phyloP scores from a whole-genome alignment of 2,797 vertebrate species.

The Carcharodon carcharias region DNA sequence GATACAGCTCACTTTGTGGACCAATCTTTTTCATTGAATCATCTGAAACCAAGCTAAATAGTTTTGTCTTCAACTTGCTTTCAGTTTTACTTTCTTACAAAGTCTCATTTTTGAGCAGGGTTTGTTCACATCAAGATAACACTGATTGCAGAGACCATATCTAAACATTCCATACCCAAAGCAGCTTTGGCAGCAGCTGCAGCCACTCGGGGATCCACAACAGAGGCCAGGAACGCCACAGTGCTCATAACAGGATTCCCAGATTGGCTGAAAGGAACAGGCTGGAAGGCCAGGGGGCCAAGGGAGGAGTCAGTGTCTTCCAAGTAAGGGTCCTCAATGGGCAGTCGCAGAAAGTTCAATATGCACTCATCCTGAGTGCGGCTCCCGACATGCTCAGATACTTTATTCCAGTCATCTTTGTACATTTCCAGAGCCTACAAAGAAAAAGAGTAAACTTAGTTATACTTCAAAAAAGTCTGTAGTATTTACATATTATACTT shows the following conservation, averaged over 20 bases:
- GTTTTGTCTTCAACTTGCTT: neutral
- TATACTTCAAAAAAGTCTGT: neutral
- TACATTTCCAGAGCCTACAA: slow-evolving; percentile 90
- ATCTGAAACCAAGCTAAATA: neutral
- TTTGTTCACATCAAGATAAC: neutral
- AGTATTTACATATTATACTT: neutral
- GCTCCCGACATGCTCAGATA: slow-evolving; percentile 90
- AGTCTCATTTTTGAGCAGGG: neutral
- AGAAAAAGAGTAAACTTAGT: neutral
- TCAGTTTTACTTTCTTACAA: neutral
- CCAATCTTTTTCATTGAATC: neutral
- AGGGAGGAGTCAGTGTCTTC: slow-evolving; percentile 80
- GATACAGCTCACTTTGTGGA: neutral
- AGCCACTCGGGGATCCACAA: slow-evolving; percentile 89
- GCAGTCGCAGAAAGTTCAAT: slow-evolving; percentile 85
- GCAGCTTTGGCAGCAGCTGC: slow-evolving; percentile 87
- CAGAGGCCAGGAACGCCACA: slow-evolving; percentile 88
- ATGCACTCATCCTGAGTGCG: slow-evolving; percentile 96
- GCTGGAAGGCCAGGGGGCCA: slow-evolving; percentile 89
- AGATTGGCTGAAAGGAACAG: slow-evolving; percentile 93
- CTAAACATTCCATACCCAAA: slow-evolving; percentile 61
- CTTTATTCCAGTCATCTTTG: slow-evolving; percentile 98
- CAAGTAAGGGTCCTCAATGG: slow-evolving; percentile 90
- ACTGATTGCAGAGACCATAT: neutral
- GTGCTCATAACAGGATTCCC: slow-evolving; percentile 98